Base-by-base conservation (phyloP, 2,797 vertebrate species). In the Oreochromis mossambicus region DNA sequence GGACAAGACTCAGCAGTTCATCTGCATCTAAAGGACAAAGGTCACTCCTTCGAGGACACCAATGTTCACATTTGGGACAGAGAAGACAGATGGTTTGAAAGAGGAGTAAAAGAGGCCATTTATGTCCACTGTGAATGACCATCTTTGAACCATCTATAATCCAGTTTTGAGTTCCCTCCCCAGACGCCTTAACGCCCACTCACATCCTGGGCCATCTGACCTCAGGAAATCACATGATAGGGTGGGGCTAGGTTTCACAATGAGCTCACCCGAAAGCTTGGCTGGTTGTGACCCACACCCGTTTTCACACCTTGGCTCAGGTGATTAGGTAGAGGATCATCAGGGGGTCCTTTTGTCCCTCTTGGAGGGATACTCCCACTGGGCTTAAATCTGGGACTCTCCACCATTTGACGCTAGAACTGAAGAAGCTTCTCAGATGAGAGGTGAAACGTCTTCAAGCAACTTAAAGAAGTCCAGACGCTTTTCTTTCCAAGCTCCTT, bases 141-240 rank as follows among this genome's bases (percentile, higher is more conserved):
- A 26, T 54, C 52, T 54, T 26, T 54, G 12, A 54, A 26, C 24
- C 12, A 55, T 55, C 12, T 0, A 8, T 26, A 55, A 55, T 55
- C 52, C 24, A 55, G 24, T 14, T 26, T 26, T 55, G 24, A 55
- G 24, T 0, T 54, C n/a, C 51, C 51, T 12, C 0, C 51, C n/a
- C 12, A 0, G 21, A 55, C 0, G 4, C 21, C 4, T 26, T 55
- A 26, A 55, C 2, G 3, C 24, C 0, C 7, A 55, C 13, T 55
- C 4, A 26, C 54, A 55, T 1, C 24, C 54, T 24, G 51, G 11
- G 29, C 21, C 21, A 14, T 14, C 12, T 7, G 0, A 26, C 52
- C 21, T 55, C 52, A 5, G 24, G 24, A 26, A 55, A 5, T 55
- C 54, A 8, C 54, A 55, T 26, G 7, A 55, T 55, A 14, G 4